Evolutionary conservation across 2,888 invertebrate genomes (phyloP).

Genomic region (Ophioninae sp.): DNA sequence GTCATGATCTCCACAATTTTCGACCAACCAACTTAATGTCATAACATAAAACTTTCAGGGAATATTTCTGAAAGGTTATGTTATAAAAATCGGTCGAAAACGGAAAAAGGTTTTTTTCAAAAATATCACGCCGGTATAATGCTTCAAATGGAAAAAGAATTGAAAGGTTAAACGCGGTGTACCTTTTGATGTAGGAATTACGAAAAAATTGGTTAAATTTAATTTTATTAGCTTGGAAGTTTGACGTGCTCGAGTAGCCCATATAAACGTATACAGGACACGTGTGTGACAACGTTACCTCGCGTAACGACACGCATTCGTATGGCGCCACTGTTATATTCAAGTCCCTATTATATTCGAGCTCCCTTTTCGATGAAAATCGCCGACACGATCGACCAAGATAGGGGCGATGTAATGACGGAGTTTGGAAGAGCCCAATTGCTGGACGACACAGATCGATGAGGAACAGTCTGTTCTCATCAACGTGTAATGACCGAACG

Average conservation of each 20-base stretch:
- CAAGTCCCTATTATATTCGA: slow-evolving; percentile 42
- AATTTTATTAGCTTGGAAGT: background rate
- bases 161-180: background rate
- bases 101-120: background rate
- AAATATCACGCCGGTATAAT: no score
- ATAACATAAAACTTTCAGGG: no score
- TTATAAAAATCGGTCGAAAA: background rate
- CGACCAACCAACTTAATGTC: no score
- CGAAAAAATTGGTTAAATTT: background rate
- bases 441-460: slow-evolving; percentile 74
- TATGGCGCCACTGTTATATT: slow-evolving; percentile 44
- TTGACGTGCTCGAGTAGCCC: background rate
- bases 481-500: slow-evolving; percentile 7
- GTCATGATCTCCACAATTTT: no score
- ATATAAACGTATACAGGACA: slow-evolving; percentile 7
- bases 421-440: slow-evolving; percentile 63
- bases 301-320: slow-evolving; percentile 58
- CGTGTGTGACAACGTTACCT: slow-evolving; percentile 56
- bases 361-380: slow-evolving; percentile 67
- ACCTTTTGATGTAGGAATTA: background rate
- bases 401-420: slow-evolving; percentile 70
- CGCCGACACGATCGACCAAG: slow-evolving; percentile 68
- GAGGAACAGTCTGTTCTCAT: slow-evolving; percentile 60
- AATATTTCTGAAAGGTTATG: no score
- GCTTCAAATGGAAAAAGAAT: background rate